Evolutionary conservation across 2,888 invertebrate species (phyloP).

Genomic region (Aricia artaxerxes): DNA sequence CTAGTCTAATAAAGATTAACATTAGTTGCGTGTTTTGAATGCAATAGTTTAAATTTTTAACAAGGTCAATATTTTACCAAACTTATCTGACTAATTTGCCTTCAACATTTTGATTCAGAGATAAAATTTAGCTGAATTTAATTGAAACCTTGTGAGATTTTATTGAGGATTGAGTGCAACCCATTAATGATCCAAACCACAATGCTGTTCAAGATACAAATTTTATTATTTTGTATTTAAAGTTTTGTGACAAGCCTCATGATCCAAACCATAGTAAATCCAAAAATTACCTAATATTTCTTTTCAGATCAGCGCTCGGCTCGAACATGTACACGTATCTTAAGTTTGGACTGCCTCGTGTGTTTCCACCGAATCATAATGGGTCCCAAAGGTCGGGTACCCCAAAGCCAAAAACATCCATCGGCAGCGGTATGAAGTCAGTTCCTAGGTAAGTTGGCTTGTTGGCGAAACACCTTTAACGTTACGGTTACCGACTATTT

Average conservation of each 20-base stretch:
- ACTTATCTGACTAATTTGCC: neutral
- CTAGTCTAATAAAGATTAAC: slow-evolving; percentile 8
- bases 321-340: slow-evolving; percentile 96
- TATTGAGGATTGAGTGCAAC: neutral
- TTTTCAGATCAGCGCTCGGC: slow-evolving; percentile 87
- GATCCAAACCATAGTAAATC: neutral
- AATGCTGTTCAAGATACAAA: neutral
- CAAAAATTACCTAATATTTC: neutral
- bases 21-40: neutral
- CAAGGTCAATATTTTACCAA: neutral
- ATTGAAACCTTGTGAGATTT: neutral
- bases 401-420: slow-evolving; percentile 79
- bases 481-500: neutral
- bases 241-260: neutral
- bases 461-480: neutral
- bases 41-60: neutral
- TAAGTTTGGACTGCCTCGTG: slow-evolving; percentile 95
- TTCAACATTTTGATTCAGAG: neutral
- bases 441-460: slow-evolving; percentile 64
- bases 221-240: neutral
- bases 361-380: slow-evolving; percentile 91
- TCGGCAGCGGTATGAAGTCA: slow-evolving; percentile 78
- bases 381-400: slow-evolving; percentile 85
- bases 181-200: too few relatives aligned
- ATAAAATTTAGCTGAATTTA: neutral